A percentile compares a stretch with the other conserved stretches of the same genome.
Conservation (phyloP, 2,797 vertebrate genomes). For the Melanotaenia parkinsoni region DNA sequence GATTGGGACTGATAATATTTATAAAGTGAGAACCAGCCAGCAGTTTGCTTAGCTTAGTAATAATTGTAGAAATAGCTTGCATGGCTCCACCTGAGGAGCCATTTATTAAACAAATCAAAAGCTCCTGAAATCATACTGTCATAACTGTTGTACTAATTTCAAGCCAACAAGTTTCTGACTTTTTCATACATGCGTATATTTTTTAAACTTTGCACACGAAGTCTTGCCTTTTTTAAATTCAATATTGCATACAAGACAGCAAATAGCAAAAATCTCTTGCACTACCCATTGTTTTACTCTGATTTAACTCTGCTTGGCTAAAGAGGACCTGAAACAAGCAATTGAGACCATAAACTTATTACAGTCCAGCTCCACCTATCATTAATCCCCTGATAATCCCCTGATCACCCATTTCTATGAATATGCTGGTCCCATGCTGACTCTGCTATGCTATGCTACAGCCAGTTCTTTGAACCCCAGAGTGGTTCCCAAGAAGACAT, state of each 20-base stretch:
- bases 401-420: too few species aligned
- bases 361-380: background rate
- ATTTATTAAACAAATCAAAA: background rate
- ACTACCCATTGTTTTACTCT: background rate
- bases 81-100: background rate
- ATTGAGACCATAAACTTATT: background rate
- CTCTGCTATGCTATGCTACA: background rate
- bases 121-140: background rate
- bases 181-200: background rate
- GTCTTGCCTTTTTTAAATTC: background rate
- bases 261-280: too few species aligned
- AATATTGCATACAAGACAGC: background rate
- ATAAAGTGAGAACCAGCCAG: background rate
- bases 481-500: background rate
- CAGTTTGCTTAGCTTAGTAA: background rate
- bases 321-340: background rate
- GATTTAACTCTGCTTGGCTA: background rate
- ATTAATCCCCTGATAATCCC: too few species aligned
- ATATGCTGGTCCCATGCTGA: background rate
- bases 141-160: background rate
- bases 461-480: background rate
- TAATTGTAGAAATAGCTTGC: too few species aligned
- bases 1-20: background rate
- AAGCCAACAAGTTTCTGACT: background rate
- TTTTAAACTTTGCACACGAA: background rate